Conservation (phyloP, 2,888 invertebrate genomes). For the Epiblema foenella region DNA sequence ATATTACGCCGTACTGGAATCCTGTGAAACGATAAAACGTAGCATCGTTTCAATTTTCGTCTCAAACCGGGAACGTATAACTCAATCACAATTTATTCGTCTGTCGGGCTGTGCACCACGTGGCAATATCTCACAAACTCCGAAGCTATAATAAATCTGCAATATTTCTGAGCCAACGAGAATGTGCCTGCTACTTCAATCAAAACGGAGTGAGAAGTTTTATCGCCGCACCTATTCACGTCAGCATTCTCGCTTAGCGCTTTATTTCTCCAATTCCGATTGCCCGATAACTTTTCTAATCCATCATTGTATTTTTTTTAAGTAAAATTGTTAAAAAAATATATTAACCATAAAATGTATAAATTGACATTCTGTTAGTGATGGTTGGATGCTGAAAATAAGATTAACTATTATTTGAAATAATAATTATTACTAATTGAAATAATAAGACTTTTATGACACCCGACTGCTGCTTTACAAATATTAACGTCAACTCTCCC, state of each 20-base stretch:
- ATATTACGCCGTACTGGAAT: constrained; percentile 2
- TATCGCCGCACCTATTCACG: constrained; percentile 50
- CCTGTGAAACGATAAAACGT: constrained; percentile 5
- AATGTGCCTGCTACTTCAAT: constrained; percentile 45
- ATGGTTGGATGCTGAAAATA: neutral
- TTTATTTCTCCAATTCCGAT: constrained; percentile 7
- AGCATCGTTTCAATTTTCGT: constrained; percentile 47
- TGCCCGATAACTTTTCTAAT: neutral
- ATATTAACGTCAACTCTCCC: no score
- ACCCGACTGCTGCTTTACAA: no score
- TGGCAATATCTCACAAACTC: constrained; percentile 56
- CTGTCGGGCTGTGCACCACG: constrained; percentile 50
- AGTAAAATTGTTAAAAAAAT: neutral
- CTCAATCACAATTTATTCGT: constrained; percentile 52
- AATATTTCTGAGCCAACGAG: constrained; percentile 49
- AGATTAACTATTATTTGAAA: no score
- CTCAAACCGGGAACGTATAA: constrained; percentile 49
- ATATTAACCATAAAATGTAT: neutral
- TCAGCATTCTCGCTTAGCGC: constrained; percentile 41
- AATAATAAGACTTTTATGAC: no score
- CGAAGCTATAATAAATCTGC: constrained; percentile 54
- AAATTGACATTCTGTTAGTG: neutral
- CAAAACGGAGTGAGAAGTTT: constrained; percentile 47
- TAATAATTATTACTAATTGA: no score
- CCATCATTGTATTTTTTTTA: neutral